phyloP scores from a whole-genome alignment of 2,113 vertebrate genomes.

The Delphinapterus leucas region DNA sequence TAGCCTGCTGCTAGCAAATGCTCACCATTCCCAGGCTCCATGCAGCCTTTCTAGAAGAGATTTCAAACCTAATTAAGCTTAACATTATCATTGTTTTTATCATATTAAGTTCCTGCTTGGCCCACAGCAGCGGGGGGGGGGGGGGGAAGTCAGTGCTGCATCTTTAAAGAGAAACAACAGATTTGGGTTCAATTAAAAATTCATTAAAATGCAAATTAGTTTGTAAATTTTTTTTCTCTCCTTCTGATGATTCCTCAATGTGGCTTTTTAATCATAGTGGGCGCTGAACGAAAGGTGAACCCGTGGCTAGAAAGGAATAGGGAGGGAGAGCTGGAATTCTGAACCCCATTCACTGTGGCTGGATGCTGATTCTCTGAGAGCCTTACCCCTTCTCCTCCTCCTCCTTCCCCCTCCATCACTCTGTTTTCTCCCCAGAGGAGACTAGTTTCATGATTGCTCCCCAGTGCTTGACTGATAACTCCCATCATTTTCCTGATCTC shows the following conservation, averaged over 20 bases:
- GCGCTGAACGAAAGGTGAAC: conserved; percentile 73
- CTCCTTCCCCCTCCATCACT: neutral
- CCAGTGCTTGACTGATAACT: neutral
- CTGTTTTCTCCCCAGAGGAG: neutral
- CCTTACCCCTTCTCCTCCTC: neutral
- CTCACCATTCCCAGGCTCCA: conserved; percentile 25
- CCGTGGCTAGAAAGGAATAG: conserved; percentile 16
- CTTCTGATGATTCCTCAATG: conserved; percentile 77
- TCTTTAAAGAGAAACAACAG: conserved; percentile 90
- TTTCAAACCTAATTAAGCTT: conserved; percentile 87
- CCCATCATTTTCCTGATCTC: neutral
- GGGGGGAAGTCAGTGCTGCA: conserved; percentile 86
- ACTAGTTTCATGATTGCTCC: neutral
- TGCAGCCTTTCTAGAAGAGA: conserved; percentile 63
- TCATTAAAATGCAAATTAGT: conserved; percentile 90
- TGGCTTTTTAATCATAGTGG: conserved; percentile 79
- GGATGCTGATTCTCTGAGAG: neutral
- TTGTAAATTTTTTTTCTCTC: conserved; percentile 74
- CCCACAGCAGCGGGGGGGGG: conserved; percentile 82
- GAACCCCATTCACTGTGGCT: neutral
- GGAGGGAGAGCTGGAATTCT: neutral
- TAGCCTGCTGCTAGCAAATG: neutral
- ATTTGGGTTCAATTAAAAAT: conserved; percentile 91
- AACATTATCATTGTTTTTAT: conserved; percentile 86
- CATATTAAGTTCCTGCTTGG: conserved; percentile 84